phyloP scores from a whole-genome alignment of 1,140 invertebrate species.

The Notospermus geniculatus region DNA sequence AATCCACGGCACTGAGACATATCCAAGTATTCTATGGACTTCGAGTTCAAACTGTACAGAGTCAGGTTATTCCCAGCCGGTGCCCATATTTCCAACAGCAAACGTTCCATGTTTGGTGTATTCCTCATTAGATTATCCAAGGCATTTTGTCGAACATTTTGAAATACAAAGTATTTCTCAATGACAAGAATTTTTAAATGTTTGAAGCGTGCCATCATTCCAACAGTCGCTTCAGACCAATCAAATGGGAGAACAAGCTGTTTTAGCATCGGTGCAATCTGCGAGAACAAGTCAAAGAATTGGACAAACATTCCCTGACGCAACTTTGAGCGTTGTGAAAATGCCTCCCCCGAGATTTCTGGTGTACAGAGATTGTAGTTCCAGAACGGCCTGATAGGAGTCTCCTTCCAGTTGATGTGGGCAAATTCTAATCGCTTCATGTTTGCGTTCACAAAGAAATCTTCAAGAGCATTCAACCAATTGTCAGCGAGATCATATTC shows the following conservation, averaged over 20 bases:
- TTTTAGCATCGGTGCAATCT: constrained; percentile 32
- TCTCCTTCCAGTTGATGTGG: constrained; percentile 51
- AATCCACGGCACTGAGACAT: constrained; percentile 47
- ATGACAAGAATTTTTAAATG: constrained; percentile 41
- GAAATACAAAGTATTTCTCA: constrained; percentile 50
- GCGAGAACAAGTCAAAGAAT: constrained; percentile 45
- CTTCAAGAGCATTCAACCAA: constrained; percentile 35
- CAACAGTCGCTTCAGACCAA: constrained; percentile 42
- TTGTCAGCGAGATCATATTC: constrained; percentile 48
- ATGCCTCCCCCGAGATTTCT: constrained; percentile 28
- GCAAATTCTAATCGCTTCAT: constrained; percentile 33
- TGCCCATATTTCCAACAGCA: constrained; percentile 49
- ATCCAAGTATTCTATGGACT: constrained; percentile 42
- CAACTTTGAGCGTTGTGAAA: constrained; percentile 32
- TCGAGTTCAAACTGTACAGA: constrained; percentile 32
- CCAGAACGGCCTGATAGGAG: constrained; percentile 43
- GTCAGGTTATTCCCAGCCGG: constrained; percentile 38
- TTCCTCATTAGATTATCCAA: constrained; percentile 32
- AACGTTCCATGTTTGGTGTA: constrained; percentile 28
- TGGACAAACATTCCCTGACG: constrained; percentile 42
- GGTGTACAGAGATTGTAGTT: constrained; percentile 21
- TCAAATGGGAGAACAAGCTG: constrained; percentile 51
- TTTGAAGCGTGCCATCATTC: constrained; percentile 36
- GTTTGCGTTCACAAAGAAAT: constrained; percentile 28
- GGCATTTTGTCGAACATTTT: constrained; percentile 31